A percentile compares a stretch with the other conserved stretches of the same genome.
phyloP scores from a whole-genome alignment of 2,113 vertebrate genomes.

The Ovis canadensis region DNA sequence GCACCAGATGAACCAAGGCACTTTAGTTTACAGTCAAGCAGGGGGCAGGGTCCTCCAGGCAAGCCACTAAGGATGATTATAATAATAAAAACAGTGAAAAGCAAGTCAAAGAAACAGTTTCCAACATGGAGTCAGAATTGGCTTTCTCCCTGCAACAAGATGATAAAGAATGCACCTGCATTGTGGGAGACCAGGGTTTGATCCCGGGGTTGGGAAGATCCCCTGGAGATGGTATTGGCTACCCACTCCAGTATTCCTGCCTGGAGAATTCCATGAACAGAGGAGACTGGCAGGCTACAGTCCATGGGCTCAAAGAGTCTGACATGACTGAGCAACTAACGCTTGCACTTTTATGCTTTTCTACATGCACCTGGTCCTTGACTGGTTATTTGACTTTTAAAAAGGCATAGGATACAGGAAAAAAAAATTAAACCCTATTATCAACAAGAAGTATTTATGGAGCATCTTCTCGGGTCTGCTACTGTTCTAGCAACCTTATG shows the following conservation, averaged over 20 bases:
- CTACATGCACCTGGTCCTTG: background rate
- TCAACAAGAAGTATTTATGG: background rate
- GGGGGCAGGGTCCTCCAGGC: background rate
- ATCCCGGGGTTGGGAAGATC: background rate
- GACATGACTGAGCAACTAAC: background rate
- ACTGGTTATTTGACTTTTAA: background rate
- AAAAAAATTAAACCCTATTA: background rate
- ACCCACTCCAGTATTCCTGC: background rate
- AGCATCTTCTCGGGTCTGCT: background rate
- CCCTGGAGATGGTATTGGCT: background rate
- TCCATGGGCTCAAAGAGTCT: background rate
- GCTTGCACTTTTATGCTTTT: background rate
- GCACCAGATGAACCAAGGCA: background rate
- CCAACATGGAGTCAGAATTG: background rate
- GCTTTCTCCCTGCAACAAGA: background rate
- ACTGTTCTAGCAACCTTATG: accelerated
- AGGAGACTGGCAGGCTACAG: background rate
- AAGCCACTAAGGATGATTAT: background rate
- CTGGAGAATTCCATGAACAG: background rate
- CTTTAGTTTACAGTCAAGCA: background rate
- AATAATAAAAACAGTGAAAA: background rate
- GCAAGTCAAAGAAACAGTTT: background rate
- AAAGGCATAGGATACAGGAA: background rate
- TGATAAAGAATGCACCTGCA: background rate
- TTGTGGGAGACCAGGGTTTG: background rate